A percentile compares a stretch with the other conserved stretches of the same genome.
Conservation (phyloP, 2,113 vertebrate genomes). For the Chitala chitala region DNA sequence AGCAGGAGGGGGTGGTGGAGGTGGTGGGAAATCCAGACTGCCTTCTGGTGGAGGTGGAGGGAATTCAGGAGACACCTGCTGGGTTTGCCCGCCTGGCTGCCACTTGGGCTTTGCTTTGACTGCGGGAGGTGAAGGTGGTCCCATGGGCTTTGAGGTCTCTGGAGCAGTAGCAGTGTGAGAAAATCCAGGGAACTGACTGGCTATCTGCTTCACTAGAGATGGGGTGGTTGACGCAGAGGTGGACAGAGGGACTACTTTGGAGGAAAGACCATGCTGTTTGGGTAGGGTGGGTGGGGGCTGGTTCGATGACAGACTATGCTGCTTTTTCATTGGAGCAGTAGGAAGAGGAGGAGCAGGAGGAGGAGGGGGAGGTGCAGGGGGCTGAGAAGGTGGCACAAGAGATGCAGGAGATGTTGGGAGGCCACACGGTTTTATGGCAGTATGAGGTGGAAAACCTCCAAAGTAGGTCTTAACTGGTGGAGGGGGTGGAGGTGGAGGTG, state of each 20-base stretch:
- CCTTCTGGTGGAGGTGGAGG: conserved; percentile 80
- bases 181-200: conserved; percentile 78
- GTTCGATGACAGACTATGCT: conserved; percentile 54
- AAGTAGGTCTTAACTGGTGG: conserved; percentile 69
- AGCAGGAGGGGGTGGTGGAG: conserved; percentile 54
- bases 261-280: conserved; percentile 77
- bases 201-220: conserved; percentile 80
- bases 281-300: conserved; percentile 74
- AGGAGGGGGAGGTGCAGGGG: conserved; percentile 35
- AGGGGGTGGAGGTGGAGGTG: conserved; percentile 49
- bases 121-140: conserved; percentile 79
- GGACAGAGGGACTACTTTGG: conserved; percentile 51
- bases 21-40: conserved; percentile 62
- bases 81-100: conserved; percentile 70
- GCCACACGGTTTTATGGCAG: conserved; percentile 53
- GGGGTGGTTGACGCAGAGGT: conserved; percentile 49
- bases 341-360: conserved; percentile 57
- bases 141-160: conserved; percentile 45
- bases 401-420: conserved; percentile 52
- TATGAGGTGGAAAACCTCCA: conserved; percentile 57
- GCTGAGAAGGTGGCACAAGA: conserved; percentile 43
- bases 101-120: conserved; percentile 92
- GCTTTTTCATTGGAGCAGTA: conserved; percentile 69
- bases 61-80: conserved; percentile 65
- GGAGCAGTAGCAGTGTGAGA: conserved; percentile 53